Base-by-base conservation (phyloP, 2,888 invertebrate species). In the Himalopsyche kuldschensis region DNA sequence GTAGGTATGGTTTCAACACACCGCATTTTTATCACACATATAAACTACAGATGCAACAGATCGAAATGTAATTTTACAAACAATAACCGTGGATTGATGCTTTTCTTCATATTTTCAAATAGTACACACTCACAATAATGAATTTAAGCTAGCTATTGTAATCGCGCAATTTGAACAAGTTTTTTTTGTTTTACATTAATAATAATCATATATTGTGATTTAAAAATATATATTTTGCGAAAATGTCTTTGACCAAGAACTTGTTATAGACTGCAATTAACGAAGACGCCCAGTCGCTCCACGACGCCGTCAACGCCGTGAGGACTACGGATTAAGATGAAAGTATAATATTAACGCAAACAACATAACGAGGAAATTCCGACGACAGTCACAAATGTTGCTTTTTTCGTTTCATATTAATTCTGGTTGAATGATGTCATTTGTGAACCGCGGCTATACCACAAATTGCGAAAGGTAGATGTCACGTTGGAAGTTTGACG, bases 361-460 rank as follows among this genome's bases (percentile, higher is more conserved):
- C 82, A 82, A 82, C 82, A 82, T 82, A 77, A 82, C 78, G 63
- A 77, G 82, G 78, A 82, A 82, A 82, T 82, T 82, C 79, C 79
- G 69, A 46, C 47, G 82, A 82, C 82, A 82, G 78, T 82, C 75
- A 82, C 79, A 82, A 82, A 82, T 82, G 82, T 47, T 79, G 46
- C 82, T 81, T 82, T 78, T 82, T 82, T 79, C 55, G 48, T 82
- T 75, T 75, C 78, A 79, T 82, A 82, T 82, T 82, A 82, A 82
- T 82, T 82, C 82, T 46, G 78, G 82, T 82, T 79, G 82, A 82
- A 82, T 82, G 79, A 79, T 82, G 78, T 78, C 79, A 55, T 55
- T 55, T 20, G 55, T 55, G 55, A 24, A 55, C 55, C 24, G 55
- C 55, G 24, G 55, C n/a, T 55, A 24, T 55, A 55, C 55, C 55